phyloP scores from a whole-genome alignment of 2,113 vertebrate genomes.

The Typhlomys cinereus region DNA sequence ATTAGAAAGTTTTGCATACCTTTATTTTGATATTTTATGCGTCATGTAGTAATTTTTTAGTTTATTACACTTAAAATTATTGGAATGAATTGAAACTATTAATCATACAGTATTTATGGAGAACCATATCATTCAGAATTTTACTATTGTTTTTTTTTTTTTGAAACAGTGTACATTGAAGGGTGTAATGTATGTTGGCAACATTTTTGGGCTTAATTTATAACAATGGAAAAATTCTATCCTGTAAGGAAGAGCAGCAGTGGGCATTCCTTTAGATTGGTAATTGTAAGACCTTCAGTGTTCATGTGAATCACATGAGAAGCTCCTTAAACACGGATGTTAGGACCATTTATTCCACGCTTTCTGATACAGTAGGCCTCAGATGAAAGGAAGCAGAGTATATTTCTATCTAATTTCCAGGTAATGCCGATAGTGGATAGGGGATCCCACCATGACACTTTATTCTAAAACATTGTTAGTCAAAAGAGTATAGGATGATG shows the following conservation, averaged over 20 bases:
- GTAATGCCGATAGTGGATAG: background rate
- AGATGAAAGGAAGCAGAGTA: background rate
- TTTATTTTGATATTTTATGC: too few relatives aligned
- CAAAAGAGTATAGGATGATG: background rate
- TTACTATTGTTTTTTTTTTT: background rate
- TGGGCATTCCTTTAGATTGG: background rate
- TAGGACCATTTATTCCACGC: background rate
- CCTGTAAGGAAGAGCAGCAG: background rate
- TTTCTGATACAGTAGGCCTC: background rate
- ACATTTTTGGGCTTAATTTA: background rate
- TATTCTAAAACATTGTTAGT: background rate
- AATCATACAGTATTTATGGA: background rate
- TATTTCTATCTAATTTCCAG: background rate
- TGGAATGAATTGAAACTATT: too few relatives aligned
- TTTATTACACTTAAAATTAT: too few relatives aligned
- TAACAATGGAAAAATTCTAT: background rate
- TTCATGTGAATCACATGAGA: background rate
- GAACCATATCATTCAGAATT: background rate
- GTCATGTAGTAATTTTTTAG: too few relatives aligned
- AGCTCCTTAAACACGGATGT: background rate
- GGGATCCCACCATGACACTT: background rate
- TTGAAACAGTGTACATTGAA: background rate
- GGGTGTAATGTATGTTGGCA: background rate
- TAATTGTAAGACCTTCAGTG: background rate
- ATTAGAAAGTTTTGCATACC: background rate